Evolutionary conservation across 2,888 invertebrate species (phyloP).

Genomic region (Rotaria magnacalcarata): DNA sequence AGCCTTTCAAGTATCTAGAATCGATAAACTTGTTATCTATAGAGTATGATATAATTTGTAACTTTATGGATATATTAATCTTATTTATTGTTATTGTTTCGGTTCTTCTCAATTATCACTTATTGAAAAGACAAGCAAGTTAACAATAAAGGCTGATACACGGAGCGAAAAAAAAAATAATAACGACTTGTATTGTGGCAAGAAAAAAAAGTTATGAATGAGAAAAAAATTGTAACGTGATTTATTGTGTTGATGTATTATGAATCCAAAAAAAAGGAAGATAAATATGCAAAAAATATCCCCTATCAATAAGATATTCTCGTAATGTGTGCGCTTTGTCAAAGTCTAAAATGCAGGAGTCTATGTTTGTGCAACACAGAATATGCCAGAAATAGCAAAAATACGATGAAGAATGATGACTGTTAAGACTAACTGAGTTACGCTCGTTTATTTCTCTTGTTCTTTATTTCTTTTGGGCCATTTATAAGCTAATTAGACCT

Average conservation of each 20-base stretch:
- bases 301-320: neutral
- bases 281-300: neutral
- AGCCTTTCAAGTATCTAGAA: neutral
- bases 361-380: neutral
- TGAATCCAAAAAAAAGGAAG: neutral
- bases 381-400: conserved; percentile 19
- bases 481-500: conserved; percentile 15
- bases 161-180: neutral
- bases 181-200: neutral
- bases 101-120: neutral
- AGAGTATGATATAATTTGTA: neutral
- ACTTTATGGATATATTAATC: neutral
- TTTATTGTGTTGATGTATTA: neutral
- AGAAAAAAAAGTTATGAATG: neutral
- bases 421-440: conserved; percentile 29
- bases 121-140: neutral
- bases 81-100: conserved; percentile 20
- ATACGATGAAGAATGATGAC: conserved; percentile 26
- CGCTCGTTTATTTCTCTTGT: neutral
- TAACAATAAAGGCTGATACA: neutral
- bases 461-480: neutral
- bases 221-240: neutral
- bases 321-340: neutral
- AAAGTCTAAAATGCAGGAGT: neutral
- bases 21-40: neutral